Evolutionary conservation across 2,113 vertebrate species (phyloP).

Genomic region (Boulengeromyrus knoepffleri): DNA sequence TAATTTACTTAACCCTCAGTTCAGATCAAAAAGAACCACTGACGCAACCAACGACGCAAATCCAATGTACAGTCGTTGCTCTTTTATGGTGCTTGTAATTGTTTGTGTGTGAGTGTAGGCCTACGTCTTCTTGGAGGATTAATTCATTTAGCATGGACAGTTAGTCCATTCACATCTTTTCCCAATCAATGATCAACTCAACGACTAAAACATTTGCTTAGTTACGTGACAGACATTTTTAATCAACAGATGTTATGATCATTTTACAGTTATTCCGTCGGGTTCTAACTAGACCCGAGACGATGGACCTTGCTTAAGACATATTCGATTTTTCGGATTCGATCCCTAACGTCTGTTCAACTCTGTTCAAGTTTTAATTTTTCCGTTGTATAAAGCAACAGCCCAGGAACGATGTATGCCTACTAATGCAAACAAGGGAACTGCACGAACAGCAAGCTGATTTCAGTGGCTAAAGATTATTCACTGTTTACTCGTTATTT

Average conservation of each 20-base stretch:
- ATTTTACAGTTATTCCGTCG: not conserved
- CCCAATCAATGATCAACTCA: not conserved
- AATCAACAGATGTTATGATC: not conserved
- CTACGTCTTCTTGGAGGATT: not conserved
- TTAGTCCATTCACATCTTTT: not conserved
- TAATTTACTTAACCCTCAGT: not conserved
- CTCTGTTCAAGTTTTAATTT: not conserved
- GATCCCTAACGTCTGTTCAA: not conserved
- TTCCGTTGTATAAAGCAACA: not conserved
- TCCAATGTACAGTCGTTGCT: not conserved
- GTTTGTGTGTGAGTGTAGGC: not conserved
- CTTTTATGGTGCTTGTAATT: not conserved
- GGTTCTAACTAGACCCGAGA: not conserved
- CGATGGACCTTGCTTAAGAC: not conserved
- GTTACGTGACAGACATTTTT: not conserved
- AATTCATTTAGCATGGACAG: not conserved
- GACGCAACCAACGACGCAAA: not conserved
- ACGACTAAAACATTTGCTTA: not conserved
- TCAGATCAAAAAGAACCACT: not conserved
- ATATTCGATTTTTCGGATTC: not conserved
- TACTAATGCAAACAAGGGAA: not conserved
- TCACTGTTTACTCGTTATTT: not conserved
- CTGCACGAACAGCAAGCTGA: not conserved
- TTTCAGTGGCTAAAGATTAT: constrained; percentile 7
- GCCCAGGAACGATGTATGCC: not conserved